Base-by-base conservation (phyloP, 1,140 invertebrate species). In the Babylonia areolata region DNA sequence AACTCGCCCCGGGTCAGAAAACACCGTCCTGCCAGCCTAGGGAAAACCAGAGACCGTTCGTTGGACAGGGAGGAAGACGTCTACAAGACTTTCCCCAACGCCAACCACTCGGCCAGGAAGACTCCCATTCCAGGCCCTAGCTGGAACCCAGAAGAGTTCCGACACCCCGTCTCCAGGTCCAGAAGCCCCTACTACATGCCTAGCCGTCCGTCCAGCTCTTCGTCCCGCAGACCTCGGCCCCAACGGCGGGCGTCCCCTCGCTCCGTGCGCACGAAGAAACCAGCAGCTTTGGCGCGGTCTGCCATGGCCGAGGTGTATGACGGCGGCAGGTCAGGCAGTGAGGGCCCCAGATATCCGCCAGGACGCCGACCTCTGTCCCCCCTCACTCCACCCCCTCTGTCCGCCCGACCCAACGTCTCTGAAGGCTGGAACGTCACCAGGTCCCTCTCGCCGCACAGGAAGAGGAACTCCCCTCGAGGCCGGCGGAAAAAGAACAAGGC, bases 341-440 rank as follows among this genome's bases (percentile, higher is more conserved):
- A 15, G 33, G 9, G n/a, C 17, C 35, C 6, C 20, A 39, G 17
- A 39, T 12, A 6, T 39, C 35, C 35, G 5, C 31, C 71, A 35
- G 33, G 12, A 9, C 28, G 31, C 71, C 31, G 12, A 73, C 2
- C 71, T 6, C 75, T 2, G 11, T 77, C 75, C 20, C 35, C 75
- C 23, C 17, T 17, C 9, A 28, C 37, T 28, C 35, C 75, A 20
- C 42, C 40, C 2, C 42, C 78, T 31, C 9, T n/a, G 39, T 35
- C 78, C 46, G 2, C 12, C 39, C 11, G 78, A 51, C 28, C 46
- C 40, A 40, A 15, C 77, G 40, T 20, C 42, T 54, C 40, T 54
- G 78, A 80, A 31, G 46, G 78, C 2, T 77, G 75, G 75, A 40
- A 77, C 33, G 78, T 80, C 78, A 80, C 28, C 42, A 40, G 11